Base-by-base conservation (phyloP, 37 sponge, comb jelly and placozoan species). In the Spongia lamella region DNA sequence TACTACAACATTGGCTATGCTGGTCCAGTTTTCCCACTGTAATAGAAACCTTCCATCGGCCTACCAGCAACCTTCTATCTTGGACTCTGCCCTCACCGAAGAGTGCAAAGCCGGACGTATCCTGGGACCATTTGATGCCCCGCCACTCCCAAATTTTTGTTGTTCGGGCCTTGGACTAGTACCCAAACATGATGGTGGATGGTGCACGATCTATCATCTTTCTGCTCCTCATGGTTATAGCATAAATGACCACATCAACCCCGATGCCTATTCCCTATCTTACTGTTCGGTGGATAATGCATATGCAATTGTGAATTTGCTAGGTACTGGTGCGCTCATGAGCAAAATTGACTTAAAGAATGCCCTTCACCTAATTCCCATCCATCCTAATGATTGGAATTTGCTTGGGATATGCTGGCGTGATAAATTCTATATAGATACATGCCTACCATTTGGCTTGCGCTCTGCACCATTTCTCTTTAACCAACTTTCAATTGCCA, bases 111-210 rank as follows among this genome's bases (percentile, higher is more conserved):
- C 68, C 20, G 60, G 60, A 25, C 58, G 60, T 55, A 78, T 78
- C 35, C 32, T 34, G 22, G 79, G 79, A 15, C 70, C 79, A 33
- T 66, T 51, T 19, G 19, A 11, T 21, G 37, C 66, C 26, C 53
- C 53, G 35, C 69, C 59, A 32, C 58, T 55, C 17, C 57, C 59
- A 22, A 66, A 78, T 43, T 43, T 78, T 19, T 57, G 70, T 32
- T 55, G 58, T 21, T 66, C 76, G 22, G 63, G 76, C 24, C n/a
- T 78, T 21, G 79, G 79, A 54, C 69, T 74, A 3, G 70, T 78
- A 59, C 79, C 79, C 6, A 80, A 80, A 37, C 61, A 70, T 25
- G 56, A 72, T 39, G 81, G 81, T n/a, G 52, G 72, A 19, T 80
- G 81, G 81, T 50, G 81, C 21, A n/a, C 72, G n/a, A 73, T 80